Evolutionary conservation across 2,888 invertebrate species (phyloP).

Genomic region (Nomada fabriciana): DNA sequence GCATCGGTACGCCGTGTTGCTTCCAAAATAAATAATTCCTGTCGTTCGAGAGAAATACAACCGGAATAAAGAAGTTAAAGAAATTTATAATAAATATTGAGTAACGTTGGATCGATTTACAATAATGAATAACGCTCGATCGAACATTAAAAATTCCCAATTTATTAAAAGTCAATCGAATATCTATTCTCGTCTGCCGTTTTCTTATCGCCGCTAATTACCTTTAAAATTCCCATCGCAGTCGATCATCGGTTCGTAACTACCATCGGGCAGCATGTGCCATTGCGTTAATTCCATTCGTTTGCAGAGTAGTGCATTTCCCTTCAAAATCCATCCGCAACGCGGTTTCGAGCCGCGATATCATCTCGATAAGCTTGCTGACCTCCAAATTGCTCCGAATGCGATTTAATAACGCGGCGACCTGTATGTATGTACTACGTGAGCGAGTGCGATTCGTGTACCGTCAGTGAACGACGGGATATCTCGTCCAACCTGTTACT

Average conservation of each 20-base stretch:
- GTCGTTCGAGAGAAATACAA: background rate
- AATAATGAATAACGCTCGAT: conserved; percentile 1
- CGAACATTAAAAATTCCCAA: background rate
- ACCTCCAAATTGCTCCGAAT: conserved; percentile 47
- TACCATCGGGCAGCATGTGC: background rate
- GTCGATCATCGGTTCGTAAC: background rate
- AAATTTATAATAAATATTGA: background rate
- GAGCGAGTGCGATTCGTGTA: conserved; percentile 37
- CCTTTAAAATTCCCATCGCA: background rate
- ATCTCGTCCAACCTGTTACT: conserved; percentile 71
- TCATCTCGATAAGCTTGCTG: conserved; percentile 48
- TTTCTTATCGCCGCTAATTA: too few species aligned
- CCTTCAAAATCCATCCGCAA: background rate
- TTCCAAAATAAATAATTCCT: too few species aligned
- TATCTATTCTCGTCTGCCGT: too few species aligned
- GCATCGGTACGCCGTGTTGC: too few species aligned
- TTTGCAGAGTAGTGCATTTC: conserved; percentile 6
- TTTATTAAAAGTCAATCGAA: too few species aligned
- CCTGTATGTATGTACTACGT: conserved; percentile 20
- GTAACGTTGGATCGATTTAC: background rate
- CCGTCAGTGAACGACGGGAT: conserved; percentile 33
- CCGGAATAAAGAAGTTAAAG: background rate
- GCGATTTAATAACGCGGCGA: conserved; percentile 62
- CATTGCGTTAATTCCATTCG: background rate
- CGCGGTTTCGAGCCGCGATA: conserved; percentile 18